Conservation (phyloP, 2,797 vertebrate genomes). For the Centroberyx gerrardi region DNA sequence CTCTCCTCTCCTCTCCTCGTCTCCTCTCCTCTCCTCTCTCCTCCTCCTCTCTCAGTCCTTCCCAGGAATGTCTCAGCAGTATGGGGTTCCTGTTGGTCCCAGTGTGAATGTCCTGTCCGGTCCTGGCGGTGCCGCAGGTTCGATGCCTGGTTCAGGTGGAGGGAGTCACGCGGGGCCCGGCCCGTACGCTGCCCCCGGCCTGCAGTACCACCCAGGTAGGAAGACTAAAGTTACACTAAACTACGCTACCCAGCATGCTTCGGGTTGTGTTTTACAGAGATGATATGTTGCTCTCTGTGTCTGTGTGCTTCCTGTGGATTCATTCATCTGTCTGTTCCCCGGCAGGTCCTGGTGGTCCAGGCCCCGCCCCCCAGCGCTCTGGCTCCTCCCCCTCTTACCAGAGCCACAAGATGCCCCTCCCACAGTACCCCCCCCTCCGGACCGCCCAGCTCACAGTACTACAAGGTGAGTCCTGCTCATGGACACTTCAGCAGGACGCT, state of each 20-base stretch:
- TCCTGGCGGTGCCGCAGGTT: slow-evolving; percentile 47
- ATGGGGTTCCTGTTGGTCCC: slow-evolving; percentile 63
- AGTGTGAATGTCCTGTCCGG: slow-evolving; percentile 62
- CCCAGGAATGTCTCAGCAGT: slow-evolving; percentile 76
- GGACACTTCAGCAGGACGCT: too few species aligned
- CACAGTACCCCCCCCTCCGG: slow-evolving; percentile 84
- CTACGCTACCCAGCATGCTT: too few species aligned
- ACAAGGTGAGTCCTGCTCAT: slow-evolving; percentile 77
- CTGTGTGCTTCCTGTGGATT: too few species aligned
- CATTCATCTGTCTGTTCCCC: background rate
- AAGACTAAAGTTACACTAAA: too few species aligned
- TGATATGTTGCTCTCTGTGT: too few species aligned
- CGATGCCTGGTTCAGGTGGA: slow-evolving; percentile 60
- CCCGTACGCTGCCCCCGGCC: slow-evolving; percentile 84
- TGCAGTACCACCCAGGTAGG: slow-evolving; percentile 86
- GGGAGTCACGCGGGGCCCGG: slow-evolving; percentile 54
- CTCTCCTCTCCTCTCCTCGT: too few species aligned
- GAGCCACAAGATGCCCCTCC: slow-evolving; percentile 87
- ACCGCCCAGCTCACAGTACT: slow-evolving; percentile 86
- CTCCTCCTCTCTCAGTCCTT: slow-evolving; percentile 52
- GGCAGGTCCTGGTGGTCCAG: slow-evolving; percentile 71
- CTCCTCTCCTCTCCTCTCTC: too few species aligned
- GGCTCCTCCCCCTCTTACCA: slow-evolving; percentile 90
- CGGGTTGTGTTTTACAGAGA: too few species aligned
- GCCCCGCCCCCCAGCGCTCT: slow-evolving; percentile 85